A percentile compares a stretch with the other conserved stretches of the same genome.
phyloP scores from a whole-genome alignment of 2,888 invertebrate genomes.

The Horisme vitalbata region DNA sequence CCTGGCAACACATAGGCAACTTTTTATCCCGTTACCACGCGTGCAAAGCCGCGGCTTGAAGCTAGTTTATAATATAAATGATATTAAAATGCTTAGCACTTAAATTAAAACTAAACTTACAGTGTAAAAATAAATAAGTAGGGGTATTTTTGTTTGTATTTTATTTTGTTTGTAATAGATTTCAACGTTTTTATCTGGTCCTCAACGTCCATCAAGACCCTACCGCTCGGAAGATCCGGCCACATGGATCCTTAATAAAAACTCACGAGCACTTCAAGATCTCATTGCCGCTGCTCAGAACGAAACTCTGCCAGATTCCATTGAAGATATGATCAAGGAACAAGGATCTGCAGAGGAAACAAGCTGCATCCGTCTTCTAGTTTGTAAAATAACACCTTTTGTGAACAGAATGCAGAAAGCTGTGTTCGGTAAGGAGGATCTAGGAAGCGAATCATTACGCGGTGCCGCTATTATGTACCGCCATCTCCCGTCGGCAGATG shows the following conservation, averaged over 20 bases:
- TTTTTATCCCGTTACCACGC: too few relatives aligned
- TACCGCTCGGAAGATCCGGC: constrained; percentile 60
- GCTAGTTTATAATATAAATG: too few relatives aligned
- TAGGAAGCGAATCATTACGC: constrained; percentile 49
- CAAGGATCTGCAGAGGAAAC: constrained; percentile 83
- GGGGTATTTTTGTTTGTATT: too few relatives aligned
- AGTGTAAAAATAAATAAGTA: too few relatives aligned
- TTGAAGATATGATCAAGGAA: constrained; percentile 83
- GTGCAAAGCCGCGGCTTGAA: too few relatives aligned
- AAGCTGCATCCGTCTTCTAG: constrained; percentile 86
- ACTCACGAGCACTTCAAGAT: constrained; percentile 79
- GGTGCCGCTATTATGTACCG: constrained; percentile 78
- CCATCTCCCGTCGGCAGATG: constrained; percentile 84
- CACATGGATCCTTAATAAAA: constrained; percentile 85
- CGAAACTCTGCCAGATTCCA: constrained; percentile 82
- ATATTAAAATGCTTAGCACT: too few relatives aligned
- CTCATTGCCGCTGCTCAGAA: constrained; percentile 84
- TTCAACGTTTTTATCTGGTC: constrained; percentile 78
- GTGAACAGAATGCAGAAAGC: constrained; percentile 90
- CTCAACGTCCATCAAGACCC: constrained; percentile 48
- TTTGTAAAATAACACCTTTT: constrained; percentile 91
- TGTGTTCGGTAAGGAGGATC: constrained; percentile 70
- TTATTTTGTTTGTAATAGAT: constrained; percentile 74
- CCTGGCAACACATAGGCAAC: too few relatives aligned
- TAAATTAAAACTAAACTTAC: too few relatives aligned